A percentile compares a stretch with the other conserved stretches of the same genome.
Conservation (phyloP, 1,140 invertebrate genomes). For the Tribolium madens region DNA sequence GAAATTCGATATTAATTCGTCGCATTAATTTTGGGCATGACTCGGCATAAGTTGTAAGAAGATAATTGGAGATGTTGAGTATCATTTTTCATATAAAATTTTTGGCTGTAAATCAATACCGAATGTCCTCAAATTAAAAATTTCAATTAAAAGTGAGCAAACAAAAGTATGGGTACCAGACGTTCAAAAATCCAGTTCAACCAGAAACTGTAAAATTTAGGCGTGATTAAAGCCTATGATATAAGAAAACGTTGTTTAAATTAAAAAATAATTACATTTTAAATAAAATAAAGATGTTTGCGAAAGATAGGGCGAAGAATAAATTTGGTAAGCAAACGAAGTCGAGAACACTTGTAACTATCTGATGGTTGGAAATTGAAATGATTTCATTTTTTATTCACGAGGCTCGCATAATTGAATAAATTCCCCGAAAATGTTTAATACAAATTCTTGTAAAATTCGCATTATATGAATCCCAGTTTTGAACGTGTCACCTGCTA, state of each 20-base stretch:
- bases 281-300: conserved; percentile 14
- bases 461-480: conserved; percentile 8
- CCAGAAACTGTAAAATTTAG: neutral
- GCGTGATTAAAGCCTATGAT: neutral
- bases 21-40: conserved; percentile 27
- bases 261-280: neutral
- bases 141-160: conserved; percentile 5
- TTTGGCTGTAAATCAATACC: neutral
- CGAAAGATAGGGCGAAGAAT: neutral
- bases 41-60: conserved; percentile 21
- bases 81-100: conserved; percentile 34
- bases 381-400: conserved; percentile 28
- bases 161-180: neutral
- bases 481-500: conserved; percentile 24
- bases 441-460: conserved; percentile 20
- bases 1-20: conserved; percentile 28
- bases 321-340: conserved; percentile 14
- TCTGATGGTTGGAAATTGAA: conserved; percentile 8
- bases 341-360: conserved; percentile 26
- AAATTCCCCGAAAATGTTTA: conserved; percentile 30
- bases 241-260: neutral
- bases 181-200: neutral
- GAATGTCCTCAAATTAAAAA: conserved; percentile 21
- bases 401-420: conserved; percentile 20
- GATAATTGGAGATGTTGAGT: conserved; percentile 3